phyloP scores from a whole-genome alignment of 1,140 invertebrate genomes.

The Drosophila ercepeae region DNA sequence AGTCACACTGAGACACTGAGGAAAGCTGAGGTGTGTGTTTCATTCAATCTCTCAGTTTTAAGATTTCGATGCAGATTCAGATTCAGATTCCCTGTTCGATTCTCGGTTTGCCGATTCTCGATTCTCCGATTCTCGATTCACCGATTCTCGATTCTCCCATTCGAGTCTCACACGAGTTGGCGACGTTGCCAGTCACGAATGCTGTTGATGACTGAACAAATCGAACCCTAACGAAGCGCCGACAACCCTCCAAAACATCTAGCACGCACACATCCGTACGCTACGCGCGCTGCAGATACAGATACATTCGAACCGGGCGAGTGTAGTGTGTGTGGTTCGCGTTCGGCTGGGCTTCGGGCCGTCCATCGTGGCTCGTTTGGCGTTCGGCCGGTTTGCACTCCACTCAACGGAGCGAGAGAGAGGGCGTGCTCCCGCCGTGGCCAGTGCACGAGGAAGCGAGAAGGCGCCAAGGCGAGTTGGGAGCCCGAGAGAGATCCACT shows the following conservation, averaged over 20 bases:
- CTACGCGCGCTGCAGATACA: constrained; percentile 11
- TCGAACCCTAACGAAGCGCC: constrained; percentile 71
- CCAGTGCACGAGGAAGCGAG: constrained; percentile 14
- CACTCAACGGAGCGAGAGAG: constrained; percentile 10
- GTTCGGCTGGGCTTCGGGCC: not conserved
- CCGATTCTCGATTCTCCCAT: constrained; percentile 32
- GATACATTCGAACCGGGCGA: not conserved
- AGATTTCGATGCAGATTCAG: no score
- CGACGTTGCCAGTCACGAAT: constrained; percentile 84
- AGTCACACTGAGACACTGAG: not conserved
- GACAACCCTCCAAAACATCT: constrained; percentile 70
- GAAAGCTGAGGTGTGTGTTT: not conserved
- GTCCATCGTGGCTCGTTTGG: not conserved
- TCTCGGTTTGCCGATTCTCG: not conserved
- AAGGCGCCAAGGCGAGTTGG: not conserved
- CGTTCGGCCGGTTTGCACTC: not conserved
- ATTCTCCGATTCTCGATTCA: constrained; percentile 48
- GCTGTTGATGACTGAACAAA: constrained; percentile 83
- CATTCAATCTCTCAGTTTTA: not conserved
- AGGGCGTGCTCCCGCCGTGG: no score
- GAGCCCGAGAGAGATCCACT: constrained; percentile 44
- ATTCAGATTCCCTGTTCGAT: not conserved
- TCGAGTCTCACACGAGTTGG: constrained; percentile 49
- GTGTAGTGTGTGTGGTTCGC: not conserved
- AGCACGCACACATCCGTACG: constrained; percentile 4